A percentile compares a stretch with the other conserved stretches of the same genome.
phyloP scores from a whole-genome alignment of 2,797 vertebrate species.

The Hylomyscus alleni region DNA sequence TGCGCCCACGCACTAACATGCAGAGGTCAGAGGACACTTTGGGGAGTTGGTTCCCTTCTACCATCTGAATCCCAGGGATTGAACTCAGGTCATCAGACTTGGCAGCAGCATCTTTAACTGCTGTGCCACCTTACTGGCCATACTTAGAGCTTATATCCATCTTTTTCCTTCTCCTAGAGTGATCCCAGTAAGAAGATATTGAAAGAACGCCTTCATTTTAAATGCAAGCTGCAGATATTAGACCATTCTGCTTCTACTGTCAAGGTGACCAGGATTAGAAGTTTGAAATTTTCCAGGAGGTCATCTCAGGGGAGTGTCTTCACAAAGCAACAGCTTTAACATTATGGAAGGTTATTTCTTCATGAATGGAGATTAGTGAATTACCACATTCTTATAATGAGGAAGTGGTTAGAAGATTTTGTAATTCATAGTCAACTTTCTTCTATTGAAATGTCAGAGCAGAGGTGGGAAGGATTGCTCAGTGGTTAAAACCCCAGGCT shows the following conservation, averaged over 20 bases:
- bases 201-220: neutral
- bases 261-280: neutral
- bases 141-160: neutral
- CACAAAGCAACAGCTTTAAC: conserved; percentile 4
- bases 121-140: neutral
- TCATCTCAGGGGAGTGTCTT: neutral
- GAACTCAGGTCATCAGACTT: neutral
- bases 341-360: conserved; percentile 5
- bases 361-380: conserved; percentile 21
- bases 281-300: neutral
- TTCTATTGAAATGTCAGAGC: conserved; percentile 45
- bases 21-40: neutral
- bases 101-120: neutral
- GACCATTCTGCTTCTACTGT: neutral
- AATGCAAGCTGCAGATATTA: conserved; percentile 1
- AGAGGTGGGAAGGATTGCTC: neutral
- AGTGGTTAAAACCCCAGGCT: neutral
- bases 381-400: neutral
- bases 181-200: neutral
- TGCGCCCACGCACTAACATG: neutral
- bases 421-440: conserved; percentile 2
- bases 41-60: neutral
- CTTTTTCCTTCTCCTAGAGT: neutral
- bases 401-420: neutral
- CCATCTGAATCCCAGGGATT: too few species aligned